phyloP scores from a whole-genome alignment of 1,140 invertebrate species.

The Bicyclus anynana region DNA sequence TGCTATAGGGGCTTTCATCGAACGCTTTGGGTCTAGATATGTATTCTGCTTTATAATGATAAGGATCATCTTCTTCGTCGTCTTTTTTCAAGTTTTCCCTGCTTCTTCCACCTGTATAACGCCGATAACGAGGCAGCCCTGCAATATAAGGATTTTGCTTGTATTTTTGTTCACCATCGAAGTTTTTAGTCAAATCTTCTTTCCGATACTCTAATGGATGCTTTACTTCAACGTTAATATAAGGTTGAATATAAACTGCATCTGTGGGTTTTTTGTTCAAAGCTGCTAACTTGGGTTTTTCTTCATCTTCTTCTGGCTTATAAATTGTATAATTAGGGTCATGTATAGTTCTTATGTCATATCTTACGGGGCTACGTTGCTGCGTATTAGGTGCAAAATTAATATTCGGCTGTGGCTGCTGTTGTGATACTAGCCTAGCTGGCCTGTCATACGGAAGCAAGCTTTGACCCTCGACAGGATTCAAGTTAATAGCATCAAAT shows the following conservation, averaged over 20 bases:
- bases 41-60: constrained; percentile 68
- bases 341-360: constrained; percentile 67
- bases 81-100: constrained; percentile 52
- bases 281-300: constrained; percentile 54
- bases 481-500: constrained; percentile 65
- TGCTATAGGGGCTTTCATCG: constrained; percentile 61
- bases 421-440: constrained; percentile 46
- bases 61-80: constrained; percentile 61
- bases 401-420: constrained; percentile 32
- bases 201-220: constrained; percentile 62
- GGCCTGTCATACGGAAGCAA: constrained; percentile 46
- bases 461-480: constrained; percentile 69
- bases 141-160: constrained; percentile 71
- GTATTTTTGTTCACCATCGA: constrained; percentile 60
- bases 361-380: constrained; percentile 55
- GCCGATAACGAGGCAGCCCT: constrained; percentile 63
- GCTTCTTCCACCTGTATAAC: constrained; percentile 59
- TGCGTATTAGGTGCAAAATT: constrained; percentile 40
- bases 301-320: constrained; percentile 58
- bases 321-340: constrained; percentile 72
- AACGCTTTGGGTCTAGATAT: constrained; percentile 71
- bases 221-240: constrained; percentile 63
- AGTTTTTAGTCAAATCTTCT: constrained; percentile 54
- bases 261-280: constrained; percentile 67
- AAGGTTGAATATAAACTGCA: constrained; percentile 61